Evolutionary conservation across 2,113 vertebrate genomes (phyloP), one percentile per base, ranked within the genome.

Genomic region (Lepus americanus): DNA sequence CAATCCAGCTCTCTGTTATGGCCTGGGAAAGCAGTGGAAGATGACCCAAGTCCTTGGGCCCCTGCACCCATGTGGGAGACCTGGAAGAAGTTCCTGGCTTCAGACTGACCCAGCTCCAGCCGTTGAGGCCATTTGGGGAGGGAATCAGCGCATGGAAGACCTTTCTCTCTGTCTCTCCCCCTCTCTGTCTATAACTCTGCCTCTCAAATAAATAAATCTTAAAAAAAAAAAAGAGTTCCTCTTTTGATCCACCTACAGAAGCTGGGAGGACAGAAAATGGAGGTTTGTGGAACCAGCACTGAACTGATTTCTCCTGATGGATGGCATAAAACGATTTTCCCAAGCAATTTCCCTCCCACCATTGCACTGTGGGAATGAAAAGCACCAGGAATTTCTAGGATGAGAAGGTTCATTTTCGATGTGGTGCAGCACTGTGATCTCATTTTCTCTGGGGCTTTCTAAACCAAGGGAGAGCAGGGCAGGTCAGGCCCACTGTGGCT

Each of bases 321-420:
- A 88, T 14, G 14, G 27, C 64, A 85, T n/a, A 81, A 33, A 85
- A 85, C 69, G 66, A 39, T 59, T 22, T 79, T 87, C n/a, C 53
- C 22, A 69, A 90, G 82, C 4, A 72, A 76, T 49, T 61, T 33
- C 39, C 61, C 12, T 87, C 36, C 87, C 5, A 88, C 39, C 17
- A 61, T 27, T 93, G 77, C 78, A 85, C 80, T 29, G 27, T 88
- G 76, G 61, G 86, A 96, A 92, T 87, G 51, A 89, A 39, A 81
- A 90, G 36, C 0, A 20, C 5, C 39, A 44, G 89, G 64, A 59
- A 89, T 73, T 87, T 92, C 66, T 91, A 80, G 36, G 69, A 89
- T 70, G 83, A 25, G 19, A 61, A 96, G 79, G 59, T 76, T 66
- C 79, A 81, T 20, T 73, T n/a, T 84, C 39, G 63, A 86, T 22